phyloP scores from a whole-genome alignment of 2,888 invertebrate species.

The Dendrolimus houi region DNA sequence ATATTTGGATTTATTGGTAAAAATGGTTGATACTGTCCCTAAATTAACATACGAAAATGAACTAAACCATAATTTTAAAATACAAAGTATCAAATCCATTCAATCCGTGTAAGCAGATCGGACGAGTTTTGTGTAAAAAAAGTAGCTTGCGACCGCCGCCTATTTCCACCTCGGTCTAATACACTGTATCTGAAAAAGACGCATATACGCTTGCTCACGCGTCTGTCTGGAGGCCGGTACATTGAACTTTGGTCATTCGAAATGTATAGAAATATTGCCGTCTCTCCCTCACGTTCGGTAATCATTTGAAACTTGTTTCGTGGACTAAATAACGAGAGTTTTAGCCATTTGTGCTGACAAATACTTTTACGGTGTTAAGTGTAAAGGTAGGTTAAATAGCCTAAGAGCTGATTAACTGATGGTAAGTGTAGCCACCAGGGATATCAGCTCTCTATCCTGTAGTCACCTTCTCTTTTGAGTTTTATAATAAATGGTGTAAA shows the following conservation, averaged over 20 bases:
- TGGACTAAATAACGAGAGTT: background rate
- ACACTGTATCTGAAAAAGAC: background rate
- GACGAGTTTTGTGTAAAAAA: background rate
- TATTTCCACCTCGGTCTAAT: background rate
- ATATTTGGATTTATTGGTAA: too few relatives aligned
- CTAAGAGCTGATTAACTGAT: too few relatives aligned
- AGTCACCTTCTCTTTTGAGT: too few relatives aligned
- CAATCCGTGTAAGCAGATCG: background rate
- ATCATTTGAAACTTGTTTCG: background rate
- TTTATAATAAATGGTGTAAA: too few relatives aligned
- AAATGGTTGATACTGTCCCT: too few relatives aligned
- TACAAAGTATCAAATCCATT: background rate
- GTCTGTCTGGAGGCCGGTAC: slow-evolving; percentile 65
- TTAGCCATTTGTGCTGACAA: too few relatives aligned
- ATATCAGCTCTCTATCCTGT: too few relatives aligned
- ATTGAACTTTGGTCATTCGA: slow-evolving; percentile 53
- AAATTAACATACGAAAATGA: background rate
- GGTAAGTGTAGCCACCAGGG: too few relatives aligned
- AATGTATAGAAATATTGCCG: slow-evolving; percentile 31
- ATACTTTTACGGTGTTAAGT: too few relatives aligned
- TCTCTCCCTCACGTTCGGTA: slow-evolving; percentile 38
- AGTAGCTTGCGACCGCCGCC: slow-evolving; percentile 28
- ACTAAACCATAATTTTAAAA: background rate
- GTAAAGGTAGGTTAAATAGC: too few relatives aligned
- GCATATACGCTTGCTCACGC: slow-evolving; percentile 20